These are phyloP conservation scores for Ornithoptera alexandrae DNA, from an alignment of 2,888 invertebrate genomes.

Conservation along the genomic window DNA sequence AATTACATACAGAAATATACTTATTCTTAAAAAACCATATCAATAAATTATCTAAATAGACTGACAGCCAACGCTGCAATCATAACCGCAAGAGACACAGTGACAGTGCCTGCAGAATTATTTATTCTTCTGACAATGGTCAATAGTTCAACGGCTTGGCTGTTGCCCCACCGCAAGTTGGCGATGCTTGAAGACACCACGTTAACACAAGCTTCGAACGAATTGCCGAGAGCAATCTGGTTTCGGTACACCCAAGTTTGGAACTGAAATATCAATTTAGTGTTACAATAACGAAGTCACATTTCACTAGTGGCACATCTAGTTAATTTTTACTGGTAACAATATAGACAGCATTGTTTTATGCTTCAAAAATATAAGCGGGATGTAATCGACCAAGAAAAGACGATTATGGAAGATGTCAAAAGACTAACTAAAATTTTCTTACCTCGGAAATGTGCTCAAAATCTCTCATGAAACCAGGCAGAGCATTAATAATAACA, in stretches of 20 bases:
- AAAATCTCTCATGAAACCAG: constrained; percentile 55
- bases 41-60: constrained; percentile 45
- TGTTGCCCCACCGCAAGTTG: constrained; percentile 63
- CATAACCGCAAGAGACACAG: constrained; percentile 51
- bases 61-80: constrained; percentile 45
- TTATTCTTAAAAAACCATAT: constrained; percentile 5
- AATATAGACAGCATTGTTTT: too few species aligned
- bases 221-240: constrained; percentile 48
- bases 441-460: constrained; percentile 46
- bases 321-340: too few species aligned
- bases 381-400: too few species aligned
- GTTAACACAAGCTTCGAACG: constrained; percentile 46
- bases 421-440: neutral
- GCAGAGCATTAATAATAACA: constrained; percentile 48
- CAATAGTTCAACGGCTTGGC: constrained; percentile 47
- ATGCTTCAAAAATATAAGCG: too few species aligned
- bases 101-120: constrained; percentile 46
- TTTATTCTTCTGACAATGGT: constrained; percentile 40
- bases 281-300: neutral
- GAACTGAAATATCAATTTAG: constrained; percentile 49
- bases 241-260: constrained; percentile 58
- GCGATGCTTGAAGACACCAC: constrained; percentile 48
- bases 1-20: neutral
- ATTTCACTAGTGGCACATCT: too few species aligned
- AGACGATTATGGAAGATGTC: neutral